Percentiles rank a stretch among this genome's conserved stretches.
Evolutionary conservation across 2,797 vertebrate species (phyloP).

Genomic region (Falco biarmicus): DNA sequence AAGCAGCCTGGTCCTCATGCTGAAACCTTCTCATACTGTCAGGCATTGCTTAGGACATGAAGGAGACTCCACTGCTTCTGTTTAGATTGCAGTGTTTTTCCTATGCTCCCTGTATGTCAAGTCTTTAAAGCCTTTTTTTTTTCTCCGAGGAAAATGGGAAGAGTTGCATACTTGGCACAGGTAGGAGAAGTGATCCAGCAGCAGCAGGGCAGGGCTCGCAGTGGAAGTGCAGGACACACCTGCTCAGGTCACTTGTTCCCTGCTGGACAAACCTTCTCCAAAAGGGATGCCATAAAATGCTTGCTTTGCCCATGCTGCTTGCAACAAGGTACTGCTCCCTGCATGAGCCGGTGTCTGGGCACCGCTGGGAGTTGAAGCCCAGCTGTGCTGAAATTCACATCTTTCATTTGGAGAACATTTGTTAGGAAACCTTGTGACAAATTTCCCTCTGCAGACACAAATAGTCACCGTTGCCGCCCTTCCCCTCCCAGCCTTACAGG

Average conservation of each 20-base stretch:
- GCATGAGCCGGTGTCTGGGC: no score
- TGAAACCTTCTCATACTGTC: neutral
- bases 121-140: neutral
- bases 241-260: rapidly evolving
- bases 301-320: no score
- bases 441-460: neutral
- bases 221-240: neutral
- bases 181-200: rapidly evolving
- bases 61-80: neutral
- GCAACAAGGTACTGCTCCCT: neutral
- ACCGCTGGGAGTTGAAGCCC: neutral
- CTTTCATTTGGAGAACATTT: rapidly evolving
- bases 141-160: neutral
- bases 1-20: neutral
- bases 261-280: neutral
- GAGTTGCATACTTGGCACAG: rapidly evolving
- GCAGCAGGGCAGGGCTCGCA: neutral
- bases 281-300: rapidly evolving
- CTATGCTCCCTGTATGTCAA: rapidly evolving
- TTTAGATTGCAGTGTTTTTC: neutral
- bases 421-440: rapidly evolving
- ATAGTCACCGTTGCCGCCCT: rapidly evolving
- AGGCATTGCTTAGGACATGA: rapidly evolving
- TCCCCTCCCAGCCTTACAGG: rapidly evolving
- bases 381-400: rapidly evolving